Evolutionary conservation across 2,797 vertebrate genomes (phyloP).

Genomic region (Discoglossus pictus): DNA sequence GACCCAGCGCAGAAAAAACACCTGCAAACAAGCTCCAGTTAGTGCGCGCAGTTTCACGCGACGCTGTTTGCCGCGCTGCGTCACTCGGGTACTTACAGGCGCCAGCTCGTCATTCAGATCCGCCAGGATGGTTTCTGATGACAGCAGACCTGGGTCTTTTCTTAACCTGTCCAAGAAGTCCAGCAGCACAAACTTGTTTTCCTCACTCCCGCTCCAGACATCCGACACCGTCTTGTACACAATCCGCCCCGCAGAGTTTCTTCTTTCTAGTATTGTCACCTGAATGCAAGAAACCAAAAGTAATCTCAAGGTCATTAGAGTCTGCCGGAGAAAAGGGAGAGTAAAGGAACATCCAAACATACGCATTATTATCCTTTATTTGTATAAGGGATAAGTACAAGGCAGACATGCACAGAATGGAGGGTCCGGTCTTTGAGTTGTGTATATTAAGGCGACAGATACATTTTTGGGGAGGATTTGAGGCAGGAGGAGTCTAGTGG

Average conservation of each 20-base stretch:
- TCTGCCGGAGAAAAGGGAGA: too few species aligned
- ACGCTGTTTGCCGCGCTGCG: too few species aligned
- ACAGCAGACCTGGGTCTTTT: slow-evolving; percentile 83
- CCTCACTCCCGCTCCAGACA: slow-evolving; percentile 86
- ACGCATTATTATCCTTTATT: too few species aligned
- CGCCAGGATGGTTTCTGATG: slow-evolving; percentile 78
- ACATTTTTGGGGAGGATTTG: too few species aligned
- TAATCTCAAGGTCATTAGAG: too few species aligned
- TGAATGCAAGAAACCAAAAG: slow-evolving; percentile 58
- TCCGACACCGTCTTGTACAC: slow-evolving; percentile 78
- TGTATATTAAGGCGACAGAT: too few species aligned
- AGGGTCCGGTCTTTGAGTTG: too few species aligned
- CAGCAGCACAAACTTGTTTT: slow-evolving; percentile 81
- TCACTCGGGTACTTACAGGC: slow-evolving; percentile 71
- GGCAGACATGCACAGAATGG: too few species aligned
- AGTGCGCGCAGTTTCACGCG: neutral
- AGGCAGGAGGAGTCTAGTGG: too few species aligned
- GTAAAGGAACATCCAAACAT: too few species aligned
- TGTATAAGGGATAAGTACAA: too few species aligned
- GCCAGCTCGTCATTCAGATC: slow-evolving; percentile 92
- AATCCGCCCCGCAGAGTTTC: slow-evolving; percentile 80
- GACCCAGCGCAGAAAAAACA: slow-evolving; percentile 91
- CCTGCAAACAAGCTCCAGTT: slow-evolving; percentile 66
- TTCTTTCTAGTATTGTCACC: slow-evolving; percentile 90
- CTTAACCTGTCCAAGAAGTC: slow-evolving; percentile 84